Conservation (phyloP, 1,140 invertebrate genomes). For the Drosophila nigrodunni region DNA sequence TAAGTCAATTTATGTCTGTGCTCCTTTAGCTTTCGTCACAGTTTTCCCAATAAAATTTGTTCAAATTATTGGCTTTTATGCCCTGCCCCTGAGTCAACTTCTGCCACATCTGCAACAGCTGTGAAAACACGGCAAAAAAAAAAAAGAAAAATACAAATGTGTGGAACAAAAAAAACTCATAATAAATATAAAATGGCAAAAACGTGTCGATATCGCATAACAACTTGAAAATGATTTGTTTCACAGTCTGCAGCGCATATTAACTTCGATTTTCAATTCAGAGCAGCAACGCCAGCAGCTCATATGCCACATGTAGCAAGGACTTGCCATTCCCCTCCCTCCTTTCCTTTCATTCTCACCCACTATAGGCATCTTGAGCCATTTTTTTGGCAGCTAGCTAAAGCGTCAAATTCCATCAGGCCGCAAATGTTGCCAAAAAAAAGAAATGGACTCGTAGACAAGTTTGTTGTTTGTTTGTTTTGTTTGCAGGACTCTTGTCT, state of each 20-base stretch:
- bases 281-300: conserved; percentile 43
- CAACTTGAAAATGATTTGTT: conserved; percentile 83
- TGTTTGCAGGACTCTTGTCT: conserved; percentile 57
- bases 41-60: conserved; percentile 53
- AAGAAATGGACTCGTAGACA: conserved; percentile 40
- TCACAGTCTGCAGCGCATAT: conserved; percentile 81
- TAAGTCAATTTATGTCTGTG: not conserved
- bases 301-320: conserved; percentile 26
- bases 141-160: conserved; percentile 25
- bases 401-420: conserved; percentile 74
- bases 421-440: conserved; percentile 68
- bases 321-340: not conserved
- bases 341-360: not conserved
- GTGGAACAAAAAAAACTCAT: conserved; percentile 64
- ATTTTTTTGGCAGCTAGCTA: conserved; percentile 72
- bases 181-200: conserved; percentile 83
- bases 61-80: conserved; percentile 70
- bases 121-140: conserved; percentile 33
- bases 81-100: conserved; percentile 1
- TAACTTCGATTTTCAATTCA: conserved; percentile 82
- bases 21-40: not conserved
- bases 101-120: conserved; percentile 70
- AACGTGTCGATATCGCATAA: conserved; percentile 83
- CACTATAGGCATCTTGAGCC: conserved; percentile 37
- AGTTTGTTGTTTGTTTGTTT: conserved; percentile 48